A percentile compares a stretch with the other conserved stretches of the same genome.
These are phyloP conservation scores for Oreotrochilus melanogaster DNA, from an alignment of 2,113 vertebrate species.

Conservation along the genomic window DNA sequence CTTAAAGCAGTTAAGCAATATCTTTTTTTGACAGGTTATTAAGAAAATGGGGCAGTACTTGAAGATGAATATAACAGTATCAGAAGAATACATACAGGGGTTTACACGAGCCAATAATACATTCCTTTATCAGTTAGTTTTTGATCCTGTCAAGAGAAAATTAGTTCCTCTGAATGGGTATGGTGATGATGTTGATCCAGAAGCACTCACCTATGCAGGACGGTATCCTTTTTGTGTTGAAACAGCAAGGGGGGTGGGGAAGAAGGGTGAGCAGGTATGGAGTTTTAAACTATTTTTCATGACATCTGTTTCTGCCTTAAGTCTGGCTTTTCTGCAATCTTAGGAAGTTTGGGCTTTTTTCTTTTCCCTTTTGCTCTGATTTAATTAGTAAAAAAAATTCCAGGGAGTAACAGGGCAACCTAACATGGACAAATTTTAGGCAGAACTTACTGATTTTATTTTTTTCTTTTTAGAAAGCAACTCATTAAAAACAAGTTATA, in stretches of 20 bases:
- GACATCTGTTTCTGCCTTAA: not conserved
- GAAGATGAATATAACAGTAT: slow-evolving; percentile 88
- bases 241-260: not conserved
- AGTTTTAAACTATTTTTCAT: not conserved
- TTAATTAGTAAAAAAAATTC: not conserved
- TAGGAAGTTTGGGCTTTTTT: not conserved
- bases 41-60: slow-evolving; percentile 97
- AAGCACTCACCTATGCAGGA: slow-evolving; percentile 89
- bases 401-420: not conserved
- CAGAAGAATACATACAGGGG: slow-evolving; percentile 91
- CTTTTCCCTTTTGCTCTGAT: not conserved
- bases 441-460: not conserved
- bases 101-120: slow-evolving; percentile 95
- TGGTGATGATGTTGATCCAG: slow-evolving; percentile 81
- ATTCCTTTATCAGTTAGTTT: slow-evolving; percentile 96
- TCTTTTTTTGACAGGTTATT: slow-evolving; percentile 84
- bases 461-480: not conserved
- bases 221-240: slow-evolving; percentile 87
- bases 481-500: not conserved
- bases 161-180: slow-evolving; percentile 93
- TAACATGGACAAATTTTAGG: not conserved
- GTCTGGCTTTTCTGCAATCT: not conserved
- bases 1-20: not conserved
- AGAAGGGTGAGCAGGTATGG: not conserved
- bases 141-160: slow-evolving; percentile 89